phyloP scores from a whole-genome alignment of 2,888 invertebrate species.

The Epistrophe eligans region DNA sequence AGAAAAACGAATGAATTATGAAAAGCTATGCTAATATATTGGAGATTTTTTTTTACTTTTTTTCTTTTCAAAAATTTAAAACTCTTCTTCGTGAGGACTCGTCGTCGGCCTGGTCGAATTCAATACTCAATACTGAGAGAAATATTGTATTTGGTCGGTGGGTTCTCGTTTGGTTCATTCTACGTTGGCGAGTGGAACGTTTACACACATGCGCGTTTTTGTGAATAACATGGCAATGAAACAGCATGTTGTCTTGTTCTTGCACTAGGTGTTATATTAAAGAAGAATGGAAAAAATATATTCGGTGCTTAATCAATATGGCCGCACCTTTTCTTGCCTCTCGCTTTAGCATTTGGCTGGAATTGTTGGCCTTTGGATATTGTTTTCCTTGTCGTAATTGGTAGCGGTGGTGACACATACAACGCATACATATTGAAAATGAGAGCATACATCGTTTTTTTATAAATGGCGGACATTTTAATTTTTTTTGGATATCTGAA shows the following conservation, averaged over 20 bases:
- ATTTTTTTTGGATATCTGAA: constrained; percentile 7
- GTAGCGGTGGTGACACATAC: constrained; percentile 55
- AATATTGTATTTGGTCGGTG: constrained; percentile 67
- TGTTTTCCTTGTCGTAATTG: constrained; percentile 44
- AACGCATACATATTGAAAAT: constrained; percentile 29
- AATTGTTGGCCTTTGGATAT: constrained; percentile 1
- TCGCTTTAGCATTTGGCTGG: constrained; percentile 45
- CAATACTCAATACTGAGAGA: constrained; percentile 71
- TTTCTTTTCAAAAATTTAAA: constrained; percentile 58
- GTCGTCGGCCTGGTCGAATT: constrained; percentile 75
- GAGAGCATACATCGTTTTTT: constrained; percentile 13
- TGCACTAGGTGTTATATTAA: not conserved
- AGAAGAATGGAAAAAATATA: constrained; percentile 25
- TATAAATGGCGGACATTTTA: constrained; percentile 42
- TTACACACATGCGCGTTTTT: constrained; percentile 28
- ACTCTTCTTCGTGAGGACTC: constrained; percentile 71
- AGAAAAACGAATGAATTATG: constrained; percentile 54
- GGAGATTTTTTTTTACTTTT: constrained; percentile 53
- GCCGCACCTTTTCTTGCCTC: constrained; percentile 87
- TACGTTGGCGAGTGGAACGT: constrained; percentile 50
- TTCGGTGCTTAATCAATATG: constrained; percentile 87
- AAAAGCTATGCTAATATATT: constrained; percentile 57
- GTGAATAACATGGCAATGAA: constrained; percentile 39
- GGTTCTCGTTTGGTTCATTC: constrained; percentile 66
- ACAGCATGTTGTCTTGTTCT: constrained; percentile 34